Evolutionary conservation across 2,888 invertebrate species (phyloP), one percentile per base, ranked within the genome.

Genomic region (Heteromyza rotundicornis): DNA sequence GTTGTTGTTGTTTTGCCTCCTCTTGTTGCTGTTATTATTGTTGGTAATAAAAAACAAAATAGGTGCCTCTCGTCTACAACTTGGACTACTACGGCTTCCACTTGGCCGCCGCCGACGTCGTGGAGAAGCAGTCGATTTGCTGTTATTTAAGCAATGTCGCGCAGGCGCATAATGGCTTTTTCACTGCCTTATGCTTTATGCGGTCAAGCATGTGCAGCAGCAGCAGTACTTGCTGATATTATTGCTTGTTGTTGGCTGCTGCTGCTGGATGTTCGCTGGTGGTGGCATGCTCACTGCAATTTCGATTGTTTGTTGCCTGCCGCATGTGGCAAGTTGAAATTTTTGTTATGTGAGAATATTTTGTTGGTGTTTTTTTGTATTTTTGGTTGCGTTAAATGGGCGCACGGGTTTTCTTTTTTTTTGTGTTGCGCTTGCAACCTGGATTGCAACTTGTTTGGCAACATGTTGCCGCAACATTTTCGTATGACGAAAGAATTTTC

Each of bases 281-380:
- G 40, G 24, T 35, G 32, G 44, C 40, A 32, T 36, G 36, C 54
- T 20, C 36, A 36, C 19, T 54, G 36, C 54, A 54, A 58, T 63
- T 64, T 7, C 19, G 20, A 20, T 19, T 47, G 2, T 27, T 44
- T 56, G 57, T 49, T 59, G 59, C 61, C 19, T 59, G 59, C 61
- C 19, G 57, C 57, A 61, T 63, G 68, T 68, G 68, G 72, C 68
- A 73, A 71, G 70, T 75, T 72, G 69, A 70, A 74, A 75, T 75
- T 77, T 77, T 75, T 72, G 74, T n/a, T 77, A 75, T 78, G 78
- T 76, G 79, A 77, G 77, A 75, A 75, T 78, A 76, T 77, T 77
- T 75, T 68, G n/a, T n/a, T n/a, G n/a, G n/a, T n/a, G n/a, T n/a
- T n/a, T n/a, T n/a, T n/a, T n/a, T n/a, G n/a, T n/a, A n/a, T n/a